These are phyloP conservation scores for Leptinotarsa rubiginosa DNA, from an alignment of 2,888 invertebrate genomes.

Conservation along the genomic window DNA sequence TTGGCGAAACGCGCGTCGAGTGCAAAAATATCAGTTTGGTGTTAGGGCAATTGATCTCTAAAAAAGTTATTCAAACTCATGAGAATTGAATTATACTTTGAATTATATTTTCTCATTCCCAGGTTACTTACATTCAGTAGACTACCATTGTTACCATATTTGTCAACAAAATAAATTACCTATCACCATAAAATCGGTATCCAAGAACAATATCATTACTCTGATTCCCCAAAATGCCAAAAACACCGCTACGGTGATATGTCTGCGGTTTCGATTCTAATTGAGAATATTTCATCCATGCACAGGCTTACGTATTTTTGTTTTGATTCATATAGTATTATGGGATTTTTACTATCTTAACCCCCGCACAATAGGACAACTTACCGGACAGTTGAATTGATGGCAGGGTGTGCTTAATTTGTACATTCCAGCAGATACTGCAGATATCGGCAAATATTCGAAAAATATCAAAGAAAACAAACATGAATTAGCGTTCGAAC, in stretches of 20 bases:
- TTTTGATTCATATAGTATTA: conserved; percentile 45
- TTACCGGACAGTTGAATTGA: conserved; percentile 56
- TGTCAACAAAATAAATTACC: neutral
- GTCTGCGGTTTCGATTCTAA: conserved; percentile 26
- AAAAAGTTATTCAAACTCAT: too few species aligned
- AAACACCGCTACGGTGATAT: conserved; percentile 22
- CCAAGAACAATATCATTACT: neutral
- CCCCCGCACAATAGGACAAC: conserved; percentile 46
- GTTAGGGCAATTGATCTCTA: too few species aligned
- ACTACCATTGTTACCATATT: too few species aligned
- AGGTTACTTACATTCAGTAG: too few species aligned
- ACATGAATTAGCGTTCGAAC: neutral
- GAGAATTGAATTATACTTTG: too few species aligned
- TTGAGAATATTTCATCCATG: neutral
- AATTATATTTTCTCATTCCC: too few species aligned
- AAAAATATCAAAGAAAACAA: neutral
- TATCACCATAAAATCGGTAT: neutral
- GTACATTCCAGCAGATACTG: conserved; percentile 47
- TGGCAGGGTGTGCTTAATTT: conserved; percentile 50
- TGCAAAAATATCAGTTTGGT: too few species aligned
- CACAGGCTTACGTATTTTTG: conserved; percentile 29
- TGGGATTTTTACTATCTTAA: conserved; percentile 45
- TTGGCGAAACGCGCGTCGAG: too few species aligned
- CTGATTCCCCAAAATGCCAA: neutral
- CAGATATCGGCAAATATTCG: conserved; percentile 16